Evolutionary conservation across 2,113 vertebrate genomes (phyloP), one percentile per base, ranked within the genome.

Genomic region (Odobenus rosmarus): DNA sequence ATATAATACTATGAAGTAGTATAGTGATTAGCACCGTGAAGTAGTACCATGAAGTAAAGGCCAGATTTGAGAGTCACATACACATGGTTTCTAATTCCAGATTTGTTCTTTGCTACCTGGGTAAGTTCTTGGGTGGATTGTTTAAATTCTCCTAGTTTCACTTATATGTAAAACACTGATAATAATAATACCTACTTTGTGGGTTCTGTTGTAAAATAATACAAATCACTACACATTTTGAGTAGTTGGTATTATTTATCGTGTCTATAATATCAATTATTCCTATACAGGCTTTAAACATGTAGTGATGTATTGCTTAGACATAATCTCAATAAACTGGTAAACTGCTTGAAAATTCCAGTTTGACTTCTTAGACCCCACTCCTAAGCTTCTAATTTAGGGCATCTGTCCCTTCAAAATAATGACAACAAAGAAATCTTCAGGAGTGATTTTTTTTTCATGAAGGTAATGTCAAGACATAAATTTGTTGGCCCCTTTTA

Each of bases 291-390:
- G 16, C 55, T 79, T 62, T 83, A 51, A 79, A 83, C 23, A 59
- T 46, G 5, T 11, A 28, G 24, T 51, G 24, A 42, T 71, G 7
- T 11, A 9, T 36, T 76, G 0, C 61, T 59, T 83, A 89, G 36
- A 89, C 42, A 82, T 79, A 76, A 36, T 82, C 55, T 76, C 79
- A 42, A 53, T n/a, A 15, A 82, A 88, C 24, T 83, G 7, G 26
- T 36, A 81, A 83, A 77, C 55, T 86, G 46, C 39, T 83, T 67
- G 51, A 94, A 95, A 81, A 90, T 61, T 95, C 59, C 49, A 53
- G 8, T 4, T 82, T 23, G 24, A 92, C 6, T 61, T 62, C 61
- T 39, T 49, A 23, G 57, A 61, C 33, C 55, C 11, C 26, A 31
- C 8, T 74, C 55, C 39, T 15, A n/a, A 90, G 80, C 19, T 89